These are phyloP conservation scores for Cryptomyrus ogoouensis DNA, from an alignment of 2,113 vertebrate species.

Conservation along the genomic window DNA sequence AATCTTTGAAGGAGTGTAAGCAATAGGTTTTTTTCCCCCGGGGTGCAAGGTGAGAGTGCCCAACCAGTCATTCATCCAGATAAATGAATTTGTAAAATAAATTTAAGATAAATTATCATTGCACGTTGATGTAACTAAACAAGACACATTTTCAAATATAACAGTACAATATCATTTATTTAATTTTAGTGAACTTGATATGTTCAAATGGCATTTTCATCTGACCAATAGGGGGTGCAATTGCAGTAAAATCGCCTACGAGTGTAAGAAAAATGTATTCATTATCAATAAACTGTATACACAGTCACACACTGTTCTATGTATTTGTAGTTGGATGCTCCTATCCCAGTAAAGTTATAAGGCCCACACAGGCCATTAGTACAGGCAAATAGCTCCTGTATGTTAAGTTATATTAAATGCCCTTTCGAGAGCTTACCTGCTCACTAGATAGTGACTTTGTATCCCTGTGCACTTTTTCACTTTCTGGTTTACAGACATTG, in stretches of 20 bases:
- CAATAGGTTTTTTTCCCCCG: not conserved
- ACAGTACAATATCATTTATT: not conserved
- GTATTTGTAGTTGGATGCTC: not conserved
- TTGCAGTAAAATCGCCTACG: not conserved
- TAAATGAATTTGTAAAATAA: not conserved
- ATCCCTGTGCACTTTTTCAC: not conserved
- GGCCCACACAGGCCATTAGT: not conserved
- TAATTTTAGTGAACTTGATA: not conserved
- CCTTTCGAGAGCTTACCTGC: not conserved
- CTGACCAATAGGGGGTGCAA: not conserved
- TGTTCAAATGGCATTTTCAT: not conserved
- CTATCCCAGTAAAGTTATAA: not conserved
- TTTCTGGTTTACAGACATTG: not conserved
- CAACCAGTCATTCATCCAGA: not conserved
- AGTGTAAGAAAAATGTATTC: not conserved
- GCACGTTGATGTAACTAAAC: not conserved
- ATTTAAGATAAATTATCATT: not conserved
- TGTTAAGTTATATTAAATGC: not conserved
- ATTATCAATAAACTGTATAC: not conserved
- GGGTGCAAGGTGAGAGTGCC: not conserved
- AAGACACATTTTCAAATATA: not conserved
- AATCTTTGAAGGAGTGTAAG: not conserved
- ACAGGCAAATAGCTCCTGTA: not conserved
- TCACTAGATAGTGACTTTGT: not conserved
- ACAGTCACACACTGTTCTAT: not conserved